Conservation (phyloP, 2,888 invertebrate genomes). For the Hemicrepidius hirtus region DNA sequence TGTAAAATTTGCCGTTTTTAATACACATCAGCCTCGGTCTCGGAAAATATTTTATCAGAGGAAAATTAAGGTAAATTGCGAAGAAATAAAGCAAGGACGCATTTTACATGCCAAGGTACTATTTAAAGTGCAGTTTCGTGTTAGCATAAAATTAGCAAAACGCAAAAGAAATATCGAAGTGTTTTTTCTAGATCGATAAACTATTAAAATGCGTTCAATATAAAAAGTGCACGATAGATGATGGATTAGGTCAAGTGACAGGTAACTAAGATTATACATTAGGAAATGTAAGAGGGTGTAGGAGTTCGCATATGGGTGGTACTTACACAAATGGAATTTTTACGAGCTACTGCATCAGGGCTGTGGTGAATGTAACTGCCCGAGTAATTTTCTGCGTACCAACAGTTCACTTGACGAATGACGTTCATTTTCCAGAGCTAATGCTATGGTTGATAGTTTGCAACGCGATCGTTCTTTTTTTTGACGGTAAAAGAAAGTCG, state of each 20-base stretch:
- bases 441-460: slow-evolving; percentile 18
- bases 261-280: slow-evolving; percentile 54
- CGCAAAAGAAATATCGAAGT: not conserved
- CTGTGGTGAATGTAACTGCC: slow-evolving; percentile 43
- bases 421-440: slow-evolving; percentile 29
- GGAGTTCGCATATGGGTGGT: slow-evolving; percentile 48
- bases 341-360: slow-evolving; percentile 55
- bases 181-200: slow-evolving; percentile 11
- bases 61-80: too few relatives aligned
- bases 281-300: slow-evolving; percentile 47
- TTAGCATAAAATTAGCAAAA: not conserved
- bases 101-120: too few relatives aligned
- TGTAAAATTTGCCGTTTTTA: not conserved
- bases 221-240: slow-evolving; percentile 34
- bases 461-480: slow-evolving; percentile 13
- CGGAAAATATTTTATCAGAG: too few relatives aligned
- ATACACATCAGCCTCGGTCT: too few relatives aligned
- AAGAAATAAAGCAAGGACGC: too few relatives aligned
- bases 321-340: slow-evolving; percentile 58
- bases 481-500: not conserved
- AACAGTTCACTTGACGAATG: slow-evolving; percentile 35
- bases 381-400: slow-evolving; percentile 45
- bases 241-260: slow-evolving; percentile 51
- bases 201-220: slow-evolving; percentile 25
- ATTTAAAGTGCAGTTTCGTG: not conserved